These are phyloP conservation scores for Ypsolopha sequella DNA, from an alignment of 2,888 invertebrate species.

Conservation along the genomic window DNA sequence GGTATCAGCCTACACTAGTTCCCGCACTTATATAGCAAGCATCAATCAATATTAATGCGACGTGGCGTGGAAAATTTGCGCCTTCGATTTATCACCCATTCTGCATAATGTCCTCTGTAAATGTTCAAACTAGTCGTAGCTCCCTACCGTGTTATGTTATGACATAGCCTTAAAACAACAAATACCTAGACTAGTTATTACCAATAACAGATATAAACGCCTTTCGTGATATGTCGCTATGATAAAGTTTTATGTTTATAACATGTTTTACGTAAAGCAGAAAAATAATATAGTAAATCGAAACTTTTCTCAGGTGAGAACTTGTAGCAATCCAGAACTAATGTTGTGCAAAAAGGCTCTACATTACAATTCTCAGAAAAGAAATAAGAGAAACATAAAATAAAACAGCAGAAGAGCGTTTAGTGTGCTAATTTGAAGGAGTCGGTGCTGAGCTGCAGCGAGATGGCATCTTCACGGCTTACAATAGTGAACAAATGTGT, in stretches of 20 bases:
- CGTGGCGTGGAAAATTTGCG: constrained; percentile 25
- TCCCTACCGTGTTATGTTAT: not conserved
- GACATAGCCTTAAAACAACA: constrained; percentile 1
- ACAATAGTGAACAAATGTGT: constrained; percentile 69
- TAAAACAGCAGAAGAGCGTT: constrained; percentile 18
- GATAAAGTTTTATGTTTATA: too few relatives aligned
- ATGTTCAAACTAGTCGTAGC: not conserved
- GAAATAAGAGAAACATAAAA: not conserved
- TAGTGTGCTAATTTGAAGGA: constrained; percentile 61
- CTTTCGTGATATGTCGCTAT: too few relatives aligned
- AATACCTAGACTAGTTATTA: not conserved
- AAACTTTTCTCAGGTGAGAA: too few relatives aligned
- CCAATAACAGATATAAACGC: not conserved
- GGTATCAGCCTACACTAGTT: constrained; percentile 8
- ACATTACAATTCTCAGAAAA: too few relatives aligned
- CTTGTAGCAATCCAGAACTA: too few relatives aligned
- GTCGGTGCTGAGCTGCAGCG: constrained; percentile 41
- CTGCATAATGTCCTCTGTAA: not conserved
- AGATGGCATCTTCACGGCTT: constrained; percentile 68
- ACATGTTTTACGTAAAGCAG: too few relatives aligned
- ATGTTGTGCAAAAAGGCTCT: too few relatives aligned
- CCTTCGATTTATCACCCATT: constrained; percentile 19
- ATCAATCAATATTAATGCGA: constrained; percentile 40
- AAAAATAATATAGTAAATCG: too few relatives aligned
- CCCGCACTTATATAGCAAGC: constrained; percentile 27